Evolutionary conservation across 1,140 invertebrate species (phyloP).

Genomic region (Araneus ventricosus): DNA sequence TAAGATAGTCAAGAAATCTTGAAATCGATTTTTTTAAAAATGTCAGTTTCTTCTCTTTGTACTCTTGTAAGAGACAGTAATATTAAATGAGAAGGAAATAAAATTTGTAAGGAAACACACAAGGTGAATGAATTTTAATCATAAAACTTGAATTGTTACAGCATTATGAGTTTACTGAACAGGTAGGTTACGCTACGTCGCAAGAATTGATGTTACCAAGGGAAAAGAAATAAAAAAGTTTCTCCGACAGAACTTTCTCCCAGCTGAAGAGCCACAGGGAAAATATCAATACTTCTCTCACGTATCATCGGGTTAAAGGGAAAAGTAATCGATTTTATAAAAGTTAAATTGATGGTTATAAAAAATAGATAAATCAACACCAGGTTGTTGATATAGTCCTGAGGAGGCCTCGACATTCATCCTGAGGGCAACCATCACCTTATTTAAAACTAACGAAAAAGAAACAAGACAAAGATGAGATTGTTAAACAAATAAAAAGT

Average conservation of each 20-base stretch:
- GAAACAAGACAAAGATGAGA: not conserved
- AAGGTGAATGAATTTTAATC: too few relatives aligned
- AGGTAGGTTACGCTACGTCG: too few relatives aligned
- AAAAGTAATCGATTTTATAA: conserved; percentile 40
- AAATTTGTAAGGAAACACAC: too few relatives aligned
- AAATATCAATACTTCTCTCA: conserved; percentile 44
- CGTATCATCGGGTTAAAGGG: not conserved
- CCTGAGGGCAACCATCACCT: not conserved
- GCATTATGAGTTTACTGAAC: conserved; percentile 8
- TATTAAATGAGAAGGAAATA: too few relatives aligned
- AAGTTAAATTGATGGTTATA: conserved; percentile 3
- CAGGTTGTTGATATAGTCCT: not conserved
- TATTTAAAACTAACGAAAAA: not conserved
- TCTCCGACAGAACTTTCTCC: not conserved
- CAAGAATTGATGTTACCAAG: not conserved
- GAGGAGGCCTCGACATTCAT: not conserved
- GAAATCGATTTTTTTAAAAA: too few relatives aligned
- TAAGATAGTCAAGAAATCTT: too few relatives aligned
- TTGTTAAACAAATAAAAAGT: conserved; percentile 38
- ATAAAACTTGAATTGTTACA: too few relatives aligned
- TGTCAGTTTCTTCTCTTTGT: too few relatives aligned
- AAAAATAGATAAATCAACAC: conserved; percentile 45
- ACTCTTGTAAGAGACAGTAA: too few relatives aligned
- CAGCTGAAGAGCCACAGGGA: not conserved
- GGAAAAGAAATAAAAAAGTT: not conserved